Evolutionary conservation across 2,888 invertebrate species (phyloP), one percentile per base, ranked within the genome.

Genomic region (Pseudococcus longispinus): DNA sequence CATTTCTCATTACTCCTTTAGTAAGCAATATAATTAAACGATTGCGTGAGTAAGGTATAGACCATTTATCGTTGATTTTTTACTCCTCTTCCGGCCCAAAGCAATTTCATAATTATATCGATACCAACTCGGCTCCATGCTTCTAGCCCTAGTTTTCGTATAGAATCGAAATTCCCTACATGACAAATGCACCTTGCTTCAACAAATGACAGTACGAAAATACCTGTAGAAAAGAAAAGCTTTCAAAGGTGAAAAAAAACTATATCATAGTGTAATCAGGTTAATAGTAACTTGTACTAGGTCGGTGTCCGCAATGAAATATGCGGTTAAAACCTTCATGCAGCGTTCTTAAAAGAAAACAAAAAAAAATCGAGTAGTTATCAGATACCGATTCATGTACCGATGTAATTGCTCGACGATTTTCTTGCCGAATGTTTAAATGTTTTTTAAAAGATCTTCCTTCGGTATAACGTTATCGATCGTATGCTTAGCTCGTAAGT

Each of bases 211-310:
- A 74, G 74, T 37, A 37, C 13, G 18, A 29, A 70, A 70, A 70
- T 70, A 70, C 26, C 23, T 26, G 26, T n/a, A n/a, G 20, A 37
- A 37, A 26, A 70, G 15, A 74, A 70, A 29, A n/a, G n/a, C 32
- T 29, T 74, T 74, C 74, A 37, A n/a, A 74, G 70, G 15, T 3
- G 70, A 74, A 70, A 20, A n/a, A 29, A 23, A 29, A 37, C 18
- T 15, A 32, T 29, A 32, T 32, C 74, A 32, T 18, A 0, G 32
- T 32, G 74, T 74, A 74, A 74, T 74, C 74, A 74, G 74, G 74
- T 74, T 74, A 74, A 74, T 74, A 74, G 74, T 74, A 74, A 29
- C 74, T 74, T 74, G 74, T 74, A 74, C 32, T 74, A 74, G 74
- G 74, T 74, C 74, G 74, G 74, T 74, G 74, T 32, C 74, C 74